Evolutionary conservation across 2,888 invertebrate genomes (phyloP).

Genomic region (Chloroclystis v-ata): DNA sequence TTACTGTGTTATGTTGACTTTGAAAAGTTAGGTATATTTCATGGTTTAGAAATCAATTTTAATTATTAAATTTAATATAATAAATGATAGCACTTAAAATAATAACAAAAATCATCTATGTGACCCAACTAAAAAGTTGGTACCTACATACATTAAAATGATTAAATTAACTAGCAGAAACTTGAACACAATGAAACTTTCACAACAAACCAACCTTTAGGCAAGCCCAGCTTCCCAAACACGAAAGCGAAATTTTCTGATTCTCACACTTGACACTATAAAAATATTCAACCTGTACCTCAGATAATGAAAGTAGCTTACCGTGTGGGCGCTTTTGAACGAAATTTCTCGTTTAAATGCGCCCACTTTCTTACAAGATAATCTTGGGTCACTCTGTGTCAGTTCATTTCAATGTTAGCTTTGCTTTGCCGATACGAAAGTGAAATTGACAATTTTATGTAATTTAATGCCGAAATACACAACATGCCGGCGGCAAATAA

Average conservation of each 20-base stretch:
- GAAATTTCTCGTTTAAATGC: constrained; percentile 26
- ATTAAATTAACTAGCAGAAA: not conserved
- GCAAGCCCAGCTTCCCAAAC: not conserved
- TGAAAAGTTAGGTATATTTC: too few relatives aligned
- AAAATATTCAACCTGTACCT: constrained; percentile 24
- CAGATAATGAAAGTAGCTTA: constrained; percentile 27
- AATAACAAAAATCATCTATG: too few relatives aligned
- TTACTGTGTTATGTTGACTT: too few relatives aligned
- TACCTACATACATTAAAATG: too few relatives aligned
- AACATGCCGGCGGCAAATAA: too few relatives aligned
- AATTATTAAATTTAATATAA: too few relatives aligned
- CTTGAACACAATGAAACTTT: not conserved
- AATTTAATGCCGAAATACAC: too few relatives aligned
- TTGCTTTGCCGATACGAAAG: too few relatives aligned
- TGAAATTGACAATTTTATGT: not conserved
- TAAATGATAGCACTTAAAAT: too few relatives aligned
- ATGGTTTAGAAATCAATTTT: too few relatives aligned
- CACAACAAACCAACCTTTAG: not conserved
- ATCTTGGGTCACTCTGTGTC: constrained; percentile 5
- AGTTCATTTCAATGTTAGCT: not conserved
- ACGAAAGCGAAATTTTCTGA: not conserved
- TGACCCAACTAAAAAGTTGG: too few relatives aligned
- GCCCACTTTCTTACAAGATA: constrained; percentile 27
- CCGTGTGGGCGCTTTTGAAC: constrained; percentile 19
- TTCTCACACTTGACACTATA: constrained; percentile 9